Base-by-base conservation (phyloP, 2,797 vertebrate species). In the Gobio occitaniae region DNA sequence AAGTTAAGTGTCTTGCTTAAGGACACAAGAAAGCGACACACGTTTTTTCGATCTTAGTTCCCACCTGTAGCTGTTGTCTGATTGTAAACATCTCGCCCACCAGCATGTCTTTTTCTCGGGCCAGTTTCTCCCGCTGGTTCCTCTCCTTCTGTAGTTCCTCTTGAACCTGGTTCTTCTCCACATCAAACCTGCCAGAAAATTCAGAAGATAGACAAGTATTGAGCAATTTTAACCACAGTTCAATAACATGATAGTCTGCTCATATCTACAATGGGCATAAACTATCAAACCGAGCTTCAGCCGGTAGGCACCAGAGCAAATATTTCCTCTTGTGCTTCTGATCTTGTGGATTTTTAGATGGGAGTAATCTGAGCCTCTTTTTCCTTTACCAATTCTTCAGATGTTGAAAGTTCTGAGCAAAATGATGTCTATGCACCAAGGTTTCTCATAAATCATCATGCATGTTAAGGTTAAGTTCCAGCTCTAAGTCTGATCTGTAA, bases 1-100 rank as follows among this genome's bases (percentile, higher is more conserved):
- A 63, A 25, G 13, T 21, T 17, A 19, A 65, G 13, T 1, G 1
- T 25, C 15, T 12, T 79, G 61, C 41, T 66, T 65, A 50, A 21
- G 44, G n/a, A 59, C 38, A 21, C 13, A 0, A 63, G 15, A 36
- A 9, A 48, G 38, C 1, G 9, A 12, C 36, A 48, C 36, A 21
- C 36, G 70, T 15, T 71, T 47, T 47, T 63, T 89, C 89, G 54
- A 88, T 89, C 88, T 12, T 95, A 59, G 19, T 11, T 83, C n/a
- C 80, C 77, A 96, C 98, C 96, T 99, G 96, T 86, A 99, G 94
- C 88, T 99, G 97, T 93, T 99, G 97, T 86, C 95, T 96, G 87
- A 99, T 92, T 92, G 96, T 95, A 47, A 99, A 98, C 54, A 97
- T 94, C 93, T 99, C 98, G 0, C 95, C 95, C 0, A 96, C 96